Percentiles rank a stretch among this genome's conserved stretches.
Evolutionary conservation across 2,797 vertebrate species (phyloP).

Genomic region (Myotis findleyi): DNA sequence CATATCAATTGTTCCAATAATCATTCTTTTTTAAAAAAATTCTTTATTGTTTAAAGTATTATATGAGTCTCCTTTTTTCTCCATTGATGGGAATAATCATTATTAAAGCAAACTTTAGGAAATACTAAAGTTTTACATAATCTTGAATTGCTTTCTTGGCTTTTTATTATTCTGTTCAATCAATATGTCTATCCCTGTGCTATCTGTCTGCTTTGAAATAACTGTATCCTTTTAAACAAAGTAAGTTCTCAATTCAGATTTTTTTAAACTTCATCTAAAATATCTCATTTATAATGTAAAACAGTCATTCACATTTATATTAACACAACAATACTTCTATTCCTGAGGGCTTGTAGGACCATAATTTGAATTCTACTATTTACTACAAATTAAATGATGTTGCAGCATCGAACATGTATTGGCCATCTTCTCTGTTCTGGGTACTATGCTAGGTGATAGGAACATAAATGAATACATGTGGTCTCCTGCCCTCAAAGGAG

Average conservation of each 20-base stretch:
- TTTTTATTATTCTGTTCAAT: conserved; percentile 16
- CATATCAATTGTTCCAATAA: too few relatives aligned
- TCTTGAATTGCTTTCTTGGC: background rate
- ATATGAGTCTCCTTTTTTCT: too few relatives aligned
- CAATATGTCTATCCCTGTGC: background rate
- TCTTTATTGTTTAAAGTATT: too few relatives aligned
- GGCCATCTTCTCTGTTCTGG: background rate
- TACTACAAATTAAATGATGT: background rate
- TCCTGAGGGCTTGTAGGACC: background rate
- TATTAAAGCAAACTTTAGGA: conserved; percentile 1
- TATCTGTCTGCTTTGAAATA: conserved; percentile 4
- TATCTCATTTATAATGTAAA: background rate
- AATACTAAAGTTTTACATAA: conserved; percentile 13
- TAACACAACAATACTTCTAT: conserved; percentile 19
- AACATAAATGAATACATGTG: conserved; percentile 33
- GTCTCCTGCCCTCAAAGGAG: background rate
- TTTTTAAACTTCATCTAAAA: conserved; percentile 31
- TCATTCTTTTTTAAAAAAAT: too few relatives aligned
- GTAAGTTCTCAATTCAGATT: background rate
- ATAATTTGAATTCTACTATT: conserved; percentile 19
- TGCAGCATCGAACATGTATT: background rate
- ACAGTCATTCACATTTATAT: background rate
- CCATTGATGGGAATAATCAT: background rate
- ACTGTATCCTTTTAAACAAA: conserved; percentile 30
- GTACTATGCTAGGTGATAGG: background rate